phyloP scores from a whole-genome alignment of 2,888 invertebrate genomes.

The Ecdyonurus torrentis region DNA sequence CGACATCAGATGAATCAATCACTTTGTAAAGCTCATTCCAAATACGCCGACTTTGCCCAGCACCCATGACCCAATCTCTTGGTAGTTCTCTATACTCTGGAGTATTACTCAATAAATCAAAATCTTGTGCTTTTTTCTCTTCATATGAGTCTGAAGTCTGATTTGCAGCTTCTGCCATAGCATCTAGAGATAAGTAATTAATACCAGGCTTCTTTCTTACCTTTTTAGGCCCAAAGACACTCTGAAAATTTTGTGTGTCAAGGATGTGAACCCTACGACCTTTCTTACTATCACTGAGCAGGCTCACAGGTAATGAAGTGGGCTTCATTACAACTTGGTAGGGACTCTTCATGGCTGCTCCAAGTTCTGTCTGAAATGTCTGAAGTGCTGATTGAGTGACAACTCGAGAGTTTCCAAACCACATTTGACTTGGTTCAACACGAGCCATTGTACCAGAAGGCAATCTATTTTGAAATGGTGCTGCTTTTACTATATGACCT shows the following conservation, averaged over 20 bases:
- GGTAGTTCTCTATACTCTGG: slow-evolving; percentile 61
- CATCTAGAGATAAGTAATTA: slow-evolving; percentile 49
- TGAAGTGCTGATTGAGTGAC: slow-evolving; percentile 81
- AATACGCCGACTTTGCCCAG: slow-evolving; percentile 91
- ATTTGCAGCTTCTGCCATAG: slow-evolving; percentile 54
- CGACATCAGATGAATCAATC: slow-evolving; percentile 94
- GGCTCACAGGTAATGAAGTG: slow-evolving; percentile 81
- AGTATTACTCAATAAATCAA: slow-evolving; percentile 63
- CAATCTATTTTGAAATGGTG: slow-evolving; percentile 86
- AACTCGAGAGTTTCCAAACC: slow-evolving; percentile 98
- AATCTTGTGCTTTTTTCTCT: slow-evolving; percentile 50
- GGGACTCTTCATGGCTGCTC: slow-evolving; percentile 85
- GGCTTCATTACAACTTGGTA: slow-evolving; percentile 97
- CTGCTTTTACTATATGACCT: slow-evolving; percentile 82
- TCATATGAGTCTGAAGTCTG: slow-evolving; percentile 61
- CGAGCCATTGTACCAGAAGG: slow-evolving; percentile 81
- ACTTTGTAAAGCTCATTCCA: slow-evolving; percentile 99
- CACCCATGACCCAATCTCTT: slow-evolving; percentile 87
- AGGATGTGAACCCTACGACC: slow-evolving; percentile 83
- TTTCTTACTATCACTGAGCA: slow-evolving; percentile 83
- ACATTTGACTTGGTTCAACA: slow-evolving; percentile 93
- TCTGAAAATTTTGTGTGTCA: slow-evolving; percentile 87
- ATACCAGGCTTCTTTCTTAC: slow-evolving; percentile 65
- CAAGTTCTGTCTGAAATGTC: slow-evolving; percentile 87
- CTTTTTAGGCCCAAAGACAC: slow-evolving; percentile 90